Base-by-base conservation (phyloP, 23 tunicate genomes). In the Trididemnum nubilum region DNA sequence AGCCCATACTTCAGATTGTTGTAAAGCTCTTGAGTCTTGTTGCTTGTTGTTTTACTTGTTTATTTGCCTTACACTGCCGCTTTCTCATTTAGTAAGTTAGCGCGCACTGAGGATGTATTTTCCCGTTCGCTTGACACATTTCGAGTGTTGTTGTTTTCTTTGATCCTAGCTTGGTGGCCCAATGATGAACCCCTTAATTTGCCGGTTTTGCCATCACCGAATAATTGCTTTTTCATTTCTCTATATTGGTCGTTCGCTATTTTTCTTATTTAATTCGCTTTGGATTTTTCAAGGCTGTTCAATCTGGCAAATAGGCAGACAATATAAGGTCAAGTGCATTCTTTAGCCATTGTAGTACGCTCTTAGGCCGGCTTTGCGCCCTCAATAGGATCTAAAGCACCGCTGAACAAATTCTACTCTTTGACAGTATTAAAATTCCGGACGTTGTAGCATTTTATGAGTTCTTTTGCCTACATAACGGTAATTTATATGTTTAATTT, bases 341-440 rank as follows among this genome's bases (percentile, higher is more conserved):
- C 74, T 67, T 67, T 67, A 38, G 9, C 9, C 38, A 67, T 67
- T 67, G 74, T 67, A 33, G 7, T 67, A 12, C 21, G 74, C 74
- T 31, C 74, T 67, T 33, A 67, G 74, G 25, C 74, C 74, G 74
- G 74, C 74, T 67, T 67, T 67, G 38, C 12, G 38, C 9, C 9
- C 38, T 33, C 38, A 67, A 31, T 12, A 33, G 38, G 26, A 31
- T 67, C 38, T 67, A 38, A 67, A 67, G 74, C 7, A 24, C 74
- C 78, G 78, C 78, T 73, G 78, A 21, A 38, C 78, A 73, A 73
- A 73, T 40, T 38, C 58, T 37, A 23, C 15, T 28, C 33, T 34
- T 40, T 73, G 38, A 9, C 32, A 15, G 57, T 73, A 73, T 73
- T 73, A 73, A 73, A 73, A 73, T 73, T 73, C 78, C 78, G 58